A percentile compares a stretch with the other conserved stretches of the same genome.
phyloP scores from a whole-genome alignment of 2,888 invertebrate genomes.

The Xanthorhoe spadicearia region DNA sequence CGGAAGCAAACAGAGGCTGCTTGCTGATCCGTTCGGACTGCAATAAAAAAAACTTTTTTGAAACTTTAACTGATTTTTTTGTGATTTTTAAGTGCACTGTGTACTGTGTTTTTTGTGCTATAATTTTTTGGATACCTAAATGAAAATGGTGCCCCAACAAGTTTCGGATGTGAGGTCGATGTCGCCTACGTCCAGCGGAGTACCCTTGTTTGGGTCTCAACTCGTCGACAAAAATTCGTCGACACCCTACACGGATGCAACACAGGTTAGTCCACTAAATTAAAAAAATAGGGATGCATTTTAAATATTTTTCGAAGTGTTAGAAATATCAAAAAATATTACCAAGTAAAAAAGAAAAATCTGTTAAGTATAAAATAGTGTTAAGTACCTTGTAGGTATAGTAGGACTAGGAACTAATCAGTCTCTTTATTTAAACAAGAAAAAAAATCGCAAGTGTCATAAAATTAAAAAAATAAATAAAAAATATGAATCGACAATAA shows the following conservation, averaged over 20 bases:
- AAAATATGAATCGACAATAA: not conserved
- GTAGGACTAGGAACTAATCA: too few species aligned
- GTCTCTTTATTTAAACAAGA: too few species aligned
- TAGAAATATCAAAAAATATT: not conserved
- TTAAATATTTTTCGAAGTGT: not conserved
- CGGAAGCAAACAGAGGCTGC: constrained; percentile 68
- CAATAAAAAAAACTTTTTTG: constrained; percentile 57
- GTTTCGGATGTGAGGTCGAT: constrained; percentile 83
- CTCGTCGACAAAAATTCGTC: constrained; percentile 95
- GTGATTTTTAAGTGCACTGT: constrained; percentile 76
- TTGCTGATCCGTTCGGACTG: constrained; percentile 70
- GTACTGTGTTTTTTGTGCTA: constrained; percentile 79
- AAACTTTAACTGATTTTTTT: constrained; percentile 53
- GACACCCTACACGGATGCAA: constrained; percentile 99
- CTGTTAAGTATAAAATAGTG: too few species aligned
- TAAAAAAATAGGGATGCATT: not conserved
- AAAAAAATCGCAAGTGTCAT: too few species aligned
- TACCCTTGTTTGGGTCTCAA: constrained; percentile 94
- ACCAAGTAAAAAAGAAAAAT: not conserved
- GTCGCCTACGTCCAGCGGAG: constrained; percentile 86
- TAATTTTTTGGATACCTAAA: constrained; percentile 62
- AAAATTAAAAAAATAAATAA: not conserved
- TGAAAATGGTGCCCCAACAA: constrained; percentile 91
- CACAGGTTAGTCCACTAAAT: constrained; percentile 90
- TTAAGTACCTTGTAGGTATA: too few species aligned